phyloP scores from a whole-genome alignment of 1,140 invertebrate species.

The Drosophila quadrilineata region DNA sequence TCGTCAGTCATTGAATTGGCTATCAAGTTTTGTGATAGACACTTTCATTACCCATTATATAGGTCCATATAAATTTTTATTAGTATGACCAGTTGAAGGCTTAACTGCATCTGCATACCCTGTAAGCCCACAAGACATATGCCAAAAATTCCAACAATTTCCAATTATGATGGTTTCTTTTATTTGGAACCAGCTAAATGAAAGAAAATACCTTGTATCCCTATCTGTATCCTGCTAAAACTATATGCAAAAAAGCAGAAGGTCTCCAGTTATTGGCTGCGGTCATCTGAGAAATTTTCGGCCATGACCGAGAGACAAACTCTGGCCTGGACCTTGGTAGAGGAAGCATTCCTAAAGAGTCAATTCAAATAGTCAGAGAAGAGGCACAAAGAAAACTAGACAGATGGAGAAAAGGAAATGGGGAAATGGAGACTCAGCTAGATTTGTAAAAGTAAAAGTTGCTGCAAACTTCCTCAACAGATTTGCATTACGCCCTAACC shows the following conservation, averaged over 20 bases:
- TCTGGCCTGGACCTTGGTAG: too few relatives aligned
- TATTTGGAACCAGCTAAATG: too few relatives aligned
- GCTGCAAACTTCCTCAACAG: slow-evolving; percentile 13
- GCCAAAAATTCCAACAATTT: too few relatives aligned
- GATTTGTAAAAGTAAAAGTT: neutral
- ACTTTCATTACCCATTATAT: neutral
- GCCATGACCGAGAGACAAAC: too few relatives aligned
- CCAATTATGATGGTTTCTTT: too few relatives aligned
- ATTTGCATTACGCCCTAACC: slow-evolving; percentile 30
- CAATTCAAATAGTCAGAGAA: neutral
- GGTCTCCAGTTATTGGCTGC: too few relatives aligned
- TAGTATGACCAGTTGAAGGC: neutral
- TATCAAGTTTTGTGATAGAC: neutral
- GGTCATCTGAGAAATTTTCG: too few relatives aligned
- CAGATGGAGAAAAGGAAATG: neutral
- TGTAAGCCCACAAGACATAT: too few relatives aligned
- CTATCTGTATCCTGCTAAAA: too few relatives aligned
- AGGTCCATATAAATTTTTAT: neutral
- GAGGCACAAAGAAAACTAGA: neutral
- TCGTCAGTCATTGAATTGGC: neutral
- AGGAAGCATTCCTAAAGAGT: too few relatives aligned
- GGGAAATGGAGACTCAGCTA: neutral
- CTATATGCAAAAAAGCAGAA: too few relatives aligned
- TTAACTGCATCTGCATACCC: neutral
- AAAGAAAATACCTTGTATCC: too few relatives aligned